phyloP scores from a whole-genome alignment of 2,797 vertebrate genomes.

The Harpia harpyja region DNA sequence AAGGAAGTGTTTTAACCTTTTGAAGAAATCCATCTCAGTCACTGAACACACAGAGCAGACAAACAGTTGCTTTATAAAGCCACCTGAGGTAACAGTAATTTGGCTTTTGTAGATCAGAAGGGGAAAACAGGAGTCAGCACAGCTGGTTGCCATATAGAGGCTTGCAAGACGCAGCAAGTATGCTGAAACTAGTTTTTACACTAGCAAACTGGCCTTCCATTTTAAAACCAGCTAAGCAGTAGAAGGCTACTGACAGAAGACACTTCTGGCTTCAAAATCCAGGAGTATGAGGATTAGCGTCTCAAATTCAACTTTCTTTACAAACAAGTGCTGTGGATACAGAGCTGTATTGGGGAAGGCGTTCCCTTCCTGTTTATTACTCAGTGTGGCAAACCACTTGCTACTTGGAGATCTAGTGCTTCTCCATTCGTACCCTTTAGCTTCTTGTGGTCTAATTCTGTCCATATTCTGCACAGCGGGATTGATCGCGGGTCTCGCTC shows the following conservation, averaged over 20 bases:
- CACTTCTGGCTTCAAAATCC: neutral
- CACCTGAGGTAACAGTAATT: neutral
- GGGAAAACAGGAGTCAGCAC: neutral
- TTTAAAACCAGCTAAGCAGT: neutral
- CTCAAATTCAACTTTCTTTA: neutral
- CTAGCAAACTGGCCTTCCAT: neutral
- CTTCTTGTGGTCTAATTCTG: neutral
- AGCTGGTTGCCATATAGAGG: neutral
- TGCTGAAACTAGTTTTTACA: neutral
- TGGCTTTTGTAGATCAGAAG: neutral
- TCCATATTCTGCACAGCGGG: accelerated
- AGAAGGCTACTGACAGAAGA: neutral
- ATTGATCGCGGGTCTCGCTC: accelerated
- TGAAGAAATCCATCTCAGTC: neutral
- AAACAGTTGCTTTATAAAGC: neutral
- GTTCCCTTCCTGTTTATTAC: neutral
- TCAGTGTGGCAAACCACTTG: neutral
- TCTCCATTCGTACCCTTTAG: neutral
- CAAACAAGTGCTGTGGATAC: neutral
- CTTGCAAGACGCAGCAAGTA: neutral
- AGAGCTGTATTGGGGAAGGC: accelerated
- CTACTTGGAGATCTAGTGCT: neutral
- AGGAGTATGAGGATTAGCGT: neutral
- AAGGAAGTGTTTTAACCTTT: neutral
- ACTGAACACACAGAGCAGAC: neutral